Conservation (phyloP, 2,797 vertebrate genomes). For the Uromys caudimaculatus region DNA sequence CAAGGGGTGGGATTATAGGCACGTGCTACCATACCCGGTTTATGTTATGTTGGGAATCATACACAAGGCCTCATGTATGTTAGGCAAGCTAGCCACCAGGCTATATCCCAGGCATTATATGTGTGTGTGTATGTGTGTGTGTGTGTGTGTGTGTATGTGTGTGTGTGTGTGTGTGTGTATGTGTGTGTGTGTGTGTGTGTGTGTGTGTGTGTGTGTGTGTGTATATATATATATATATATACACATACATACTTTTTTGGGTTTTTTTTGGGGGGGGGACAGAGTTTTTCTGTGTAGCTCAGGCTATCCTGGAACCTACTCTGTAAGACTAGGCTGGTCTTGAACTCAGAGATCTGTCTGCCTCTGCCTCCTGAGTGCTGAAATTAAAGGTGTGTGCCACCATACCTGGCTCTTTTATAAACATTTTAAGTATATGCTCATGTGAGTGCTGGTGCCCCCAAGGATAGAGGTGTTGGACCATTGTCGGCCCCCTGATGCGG, state of each 20-base stretch:
- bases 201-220: too few species aligned
- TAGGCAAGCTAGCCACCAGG: background rate
- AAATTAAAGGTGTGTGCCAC: background rate
- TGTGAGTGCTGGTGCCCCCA: background rate
- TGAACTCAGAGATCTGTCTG: background rate
- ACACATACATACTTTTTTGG: too few species aligned
- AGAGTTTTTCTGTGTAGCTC: too few species aligned
- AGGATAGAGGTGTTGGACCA: background rate
- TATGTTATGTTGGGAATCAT: background rate
- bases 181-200: too few species aligned
- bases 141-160: too few species aligned
- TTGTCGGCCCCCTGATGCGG: background rate
- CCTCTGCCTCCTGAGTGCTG: background rate
- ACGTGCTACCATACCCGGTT: background rate
- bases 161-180: too few species aligned
- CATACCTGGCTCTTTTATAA: background rate
- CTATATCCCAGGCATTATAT: background rate
- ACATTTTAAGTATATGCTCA: background rate
- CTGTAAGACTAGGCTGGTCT: background rate
- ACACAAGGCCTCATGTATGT: background rate
- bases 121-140: too few species aligned
- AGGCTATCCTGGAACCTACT: background rate
- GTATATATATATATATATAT: too few species aligned
- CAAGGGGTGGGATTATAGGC: background rate
- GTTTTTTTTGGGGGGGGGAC: too few species aligned